phyloP scores from a whole-genome alignment of 2,888 invertebrate species.

The Cheilosia pagana region DNA sequence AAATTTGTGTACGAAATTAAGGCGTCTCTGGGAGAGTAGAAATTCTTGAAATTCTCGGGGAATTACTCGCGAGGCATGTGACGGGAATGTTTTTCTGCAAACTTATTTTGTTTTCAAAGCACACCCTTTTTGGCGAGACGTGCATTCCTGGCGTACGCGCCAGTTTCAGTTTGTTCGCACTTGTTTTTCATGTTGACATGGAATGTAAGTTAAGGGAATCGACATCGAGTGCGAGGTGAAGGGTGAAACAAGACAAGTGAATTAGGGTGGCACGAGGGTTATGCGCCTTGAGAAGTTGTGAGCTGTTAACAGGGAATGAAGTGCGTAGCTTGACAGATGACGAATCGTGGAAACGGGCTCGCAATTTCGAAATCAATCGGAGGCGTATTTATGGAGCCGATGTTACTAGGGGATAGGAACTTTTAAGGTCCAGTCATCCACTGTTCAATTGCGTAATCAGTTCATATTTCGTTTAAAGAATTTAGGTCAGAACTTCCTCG shows the following conservation, averaged over 20 bases:
- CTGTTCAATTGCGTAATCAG: no score
- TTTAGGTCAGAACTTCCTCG: no score
- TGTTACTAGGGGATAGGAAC: no score
- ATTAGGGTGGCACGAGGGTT: constrained; percentile 2
- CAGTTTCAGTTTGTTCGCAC: constrained; percentile 5
- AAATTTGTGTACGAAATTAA: constrained; percentile 55
- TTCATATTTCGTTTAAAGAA: no score
- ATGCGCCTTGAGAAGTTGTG: no score
- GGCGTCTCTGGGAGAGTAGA: constrained; percentile 26
- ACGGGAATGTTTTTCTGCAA: constrained; percentile 5
- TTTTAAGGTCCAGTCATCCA: no score
- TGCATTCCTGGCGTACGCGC: constrained; percentile 32
- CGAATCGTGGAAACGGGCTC: no score
- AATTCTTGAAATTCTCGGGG: constrained; percentile 31
- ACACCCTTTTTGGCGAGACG: constrained; percentile 6
- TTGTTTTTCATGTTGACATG: constrained; percentile 40
- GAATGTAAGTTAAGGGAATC: constrained; percentile 44
- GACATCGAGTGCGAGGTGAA: constrained; percentile 6
- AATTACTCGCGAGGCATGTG: not conserved
- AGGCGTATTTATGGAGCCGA: no score
- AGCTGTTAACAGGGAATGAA: no score
- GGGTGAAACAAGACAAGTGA: constrained; percentile 27
- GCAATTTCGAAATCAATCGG: no score
- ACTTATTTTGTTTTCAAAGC: constrained; percentile 23
- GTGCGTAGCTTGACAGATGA: no score